Base-by-base conservation (phyloP, 2,888 invertebrate genomes). In the Tenthredo notha region DNA sequence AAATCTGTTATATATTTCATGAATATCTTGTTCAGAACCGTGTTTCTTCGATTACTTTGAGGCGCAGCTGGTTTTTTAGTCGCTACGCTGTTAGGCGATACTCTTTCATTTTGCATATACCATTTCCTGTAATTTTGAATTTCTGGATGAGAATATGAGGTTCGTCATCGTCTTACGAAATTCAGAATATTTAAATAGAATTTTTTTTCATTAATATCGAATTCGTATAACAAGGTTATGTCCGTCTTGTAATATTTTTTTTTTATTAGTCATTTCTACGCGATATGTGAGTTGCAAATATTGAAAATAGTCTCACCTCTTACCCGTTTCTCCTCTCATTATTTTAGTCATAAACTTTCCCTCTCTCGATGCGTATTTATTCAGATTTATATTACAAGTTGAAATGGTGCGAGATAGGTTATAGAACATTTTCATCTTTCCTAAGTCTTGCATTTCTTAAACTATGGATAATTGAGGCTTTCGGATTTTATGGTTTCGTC, bases 1-100 rank as follows among this genome's bases (percentile, higher is more conserved):
- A 97, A 93, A 91, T 97, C 97, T 0, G 97, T 97, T 10, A 98
- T 96, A 86, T 97, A 94, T 89, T 95, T 95, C 97, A 98, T 97
- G 89, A 98, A 97, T 78, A 98, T 91, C 93, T 97, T 97, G 92
- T 97, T 97, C 1, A 98, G 93, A 87, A 97, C 96, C 0, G 95
- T 94, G 33, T 95, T 94, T 89, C 97, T 94, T 65, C 96, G 95
- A 0, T 94, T 92, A 12, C 0, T 80, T 33, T 18, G 12, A 1
- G 75, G 85, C 80, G 10, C 21, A 72, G 47, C 1, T 83, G 61
- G 87, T 67, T 25, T 89, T 88, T 91, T 94, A 89, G 94, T 94
- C 50, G 93, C 90, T n/a, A 86, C 85, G 54, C 87, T 86, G 21
- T 90, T 87, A 18, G 90, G 91, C 37, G 91, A 65, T 33, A 88